Conservation (phyloP, 2,113 vertebrate genomes). For the Lepus timidus region DNA sequence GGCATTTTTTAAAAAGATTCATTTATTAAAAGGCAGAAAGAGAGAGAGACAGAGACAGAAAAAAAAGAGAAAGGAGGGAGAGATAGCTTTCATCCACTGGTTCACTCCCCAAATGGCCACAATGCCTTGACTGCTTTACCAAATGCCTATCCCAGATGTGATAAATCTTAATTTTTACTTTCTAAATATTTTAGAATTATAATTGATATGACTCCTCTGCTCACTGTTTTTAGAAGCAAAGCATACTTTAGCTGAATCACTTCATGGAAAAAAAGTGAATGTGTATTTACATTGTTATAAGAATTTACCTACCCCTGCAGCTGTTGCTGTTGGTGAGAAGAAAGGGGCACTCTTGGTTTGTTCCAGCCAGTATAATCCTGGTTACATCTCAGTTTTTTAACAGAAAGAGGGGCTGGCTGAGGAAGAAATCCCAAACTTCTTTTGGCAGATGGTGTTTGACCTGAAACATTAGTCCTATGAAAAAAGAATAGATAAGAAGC, state of each 20-base stretch:
- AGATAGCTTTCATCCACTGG: too few species aligned
- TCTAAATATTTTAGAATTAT: slow-evolving; percentile 57
- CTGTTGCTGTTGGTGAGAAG: slow-evolving; percentile 93
- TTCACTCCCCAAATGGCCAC: too few species aligned
- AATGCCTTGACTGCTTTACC: too few species aligned
- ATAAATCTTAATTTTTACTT: slow-evolving; percentile 3
- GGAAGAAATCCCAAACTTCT: slow-evolving; percentile 95
- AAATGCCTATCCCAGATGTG: neutral
- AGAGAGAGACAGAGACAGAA: too few species aligned
- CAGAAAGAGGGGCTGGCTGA: slow-evolving; percentile 94
- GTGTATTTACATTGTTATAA: neutral
- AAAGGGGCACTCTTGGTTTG: slow-evolving; percentile 92
- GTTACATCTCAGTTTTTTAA: slow-evolving; percentile 95
- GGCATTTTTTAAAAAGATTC: too few species aligned
- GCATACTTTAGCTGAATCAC: neutral
- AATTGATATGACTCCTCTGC: slow-evolving; percentile 42
- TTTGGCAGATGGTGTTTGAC: slow-evolving; percentile 91
- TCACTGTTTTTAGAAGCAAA: slow-evolving; percentile 24
- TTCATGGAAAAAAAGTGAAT: slow-evolving; percentile 47
- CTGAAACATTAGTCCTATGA: slow-evolving; percentile 89
- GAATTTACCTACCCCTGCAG: slow-evolving; percentile 93
- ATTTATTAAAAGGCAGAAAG: too few species aligned
- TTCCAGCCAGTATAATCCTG: slow-evolving; percentile 98
- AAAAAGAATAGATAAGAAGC: neutral
- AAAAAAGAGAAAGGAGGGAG: too few species aligned